A percentile compares a stretch with the other conserved stretches of the same genome.
These are phyloP conservation scores for Trematocara unimaculatum DNA, from an alignment of 2,113 vertebrate genomes.

Conservation along the genomic window DNA sequence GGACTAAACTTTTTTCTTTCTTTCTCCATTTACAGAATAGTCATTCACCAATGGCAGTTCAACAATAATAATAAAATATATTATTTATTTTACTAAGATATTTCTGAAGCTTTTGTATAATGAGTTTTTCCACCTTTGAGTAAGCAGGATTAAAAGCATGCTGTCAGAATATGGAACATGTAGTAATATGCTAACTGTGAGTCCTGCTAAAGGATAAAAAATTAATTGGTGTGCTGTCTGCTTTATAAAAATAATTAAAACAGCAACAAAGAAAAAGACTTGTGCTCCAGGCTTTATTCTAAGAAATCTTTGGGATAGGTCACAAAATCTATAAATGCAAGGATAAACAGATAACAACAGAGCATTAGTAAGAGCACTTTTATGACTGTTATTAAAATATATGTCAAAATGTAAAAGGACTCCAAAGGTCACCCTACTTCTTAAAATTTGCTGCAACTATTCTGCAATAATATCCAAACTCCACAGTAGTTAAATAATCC, in stretches of 20 bases:
- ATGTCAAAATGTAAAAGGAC: neutral
- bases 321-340: neutral
- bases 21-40: conserved; percentile 17
- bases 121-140: neutral
- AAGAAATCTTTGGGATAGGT: neutral
- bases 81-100: neutral
- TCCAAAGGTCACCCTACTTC: neutral
- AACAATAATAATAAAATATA: conserved; percentile 36
- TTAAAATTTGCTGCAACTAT: neutral
- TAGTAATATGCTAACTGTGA: neutral
- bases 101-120: neutral
- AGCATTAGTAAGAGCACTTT: neutral
- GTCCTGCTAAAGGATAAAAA: neutral
- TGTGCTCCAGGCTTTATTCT: neutral
- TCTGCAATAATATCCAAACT: neutral
- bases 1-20: conserved; percentile 14
- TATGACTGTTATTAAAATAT: neutral
- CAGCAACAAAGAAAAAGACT: neutral
- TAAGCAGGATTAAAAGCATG: neutral
- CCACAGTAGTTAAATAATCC: neutral
- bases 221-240: neutral
- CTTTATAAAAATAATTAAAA: neutral
- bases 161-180: neutral
- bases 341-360: neutral
- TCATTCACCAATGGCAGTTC: conserved; percentile 43